Base-by-base conservation (phyloP, 2,113 vertebrate genomes). In the Lipophrys pholis region DNA sequence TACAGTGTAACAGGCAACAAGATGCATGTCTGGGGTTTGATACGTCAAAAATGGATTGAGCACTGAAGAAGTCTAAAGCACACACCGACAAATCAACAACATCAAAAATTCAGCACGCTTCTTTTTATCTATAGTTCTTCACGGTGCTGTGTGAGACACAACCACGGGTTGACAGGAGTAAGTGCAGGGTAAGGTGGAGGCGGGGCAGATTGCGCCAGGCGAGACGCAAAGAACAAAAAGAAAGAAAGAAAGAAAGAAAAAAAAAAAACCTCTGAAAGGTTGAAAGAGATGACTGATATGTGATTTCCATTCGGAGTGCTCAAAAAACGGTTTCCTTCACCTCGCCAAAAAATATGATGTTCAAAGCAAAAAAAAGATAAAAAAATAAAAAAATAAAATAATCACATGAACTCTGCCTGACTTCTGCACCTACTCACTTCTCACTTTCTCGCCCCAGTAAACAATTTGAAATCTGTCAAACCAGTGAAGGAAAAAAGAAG, bases 391-490 rank as follows among this genome's bases (percentile, higher is more conserved):
- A 30, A 30, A 30, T 30, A 36, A 30, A 66, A 75, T 73, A 76
- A 73, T 66, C 55, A 46, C 66, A 85, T 87, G 80, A 90, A 85
- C 76, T 87, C 76, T 81, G 39, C 51, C 16, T 89, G 81, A 87
- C 83, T 86, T 69, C 16, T 78, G 61, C 78, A 74, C 78, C 70
- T 71, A 35, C 79, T 80, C 61, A 63, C 35, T 67, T 42, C 50
- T 35, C 21, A 11, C 76, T 77, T 54, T 10, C 58, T 71, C 61
- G 55, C 58, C 59, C 60, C 38, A 67, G 49, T 81, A 86, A 82
- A 85, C 73, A 90, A 85, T 77, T 16, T 65, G 17, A 88, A 70
- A 85, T 76, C 55, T 82, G 69, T 89, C 81, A 79, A 72, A 81
- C 76, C 53, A 51, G 67, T 38, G 7, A 69, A 48, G 58, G 64